Percentiles rank a stretch among this genome's conserved stretches.
Evolutionary conservation across 30 jellyfish, hydroid and myxozoan genomes (phyloP).

Genomic region (Mastigias papua): DNA sequence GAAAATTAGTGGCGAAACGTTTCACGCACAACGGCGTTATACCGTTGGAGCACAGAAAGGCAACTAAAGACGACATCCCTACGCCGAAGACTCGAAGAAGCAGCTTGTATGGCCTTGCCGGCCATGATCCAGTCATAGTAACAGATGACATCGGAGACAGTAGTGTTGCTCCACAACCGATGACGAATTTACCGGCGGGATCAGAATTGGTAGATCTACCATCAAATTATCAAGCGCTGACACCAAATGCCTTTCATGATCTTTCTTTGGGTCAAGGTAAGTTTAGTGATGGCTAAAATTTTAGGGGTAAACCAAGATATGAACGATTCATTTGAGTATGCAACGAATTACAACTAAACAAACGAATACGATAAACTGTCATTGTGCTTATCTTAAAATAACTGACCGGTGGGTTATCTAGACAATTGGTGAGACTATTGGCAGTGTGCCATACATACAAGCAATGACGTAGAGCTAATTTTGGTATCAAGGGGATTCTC

Average conservation of each 20-base stretch:
- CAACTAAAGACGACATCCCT: conserved; percentile 16
- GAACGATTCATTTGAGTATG: no score
- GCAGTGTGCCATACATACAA: no score
- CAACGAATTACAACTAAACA: no score
- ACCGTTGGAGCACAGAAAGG: conserved; percentile 26
- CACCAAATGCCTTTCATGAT: conserved; percentile 51
- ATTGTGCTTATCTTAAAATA: no score
- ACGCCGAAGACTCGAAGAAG: conserved; percentile 53
- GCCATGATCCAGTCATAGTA: conserved; percentile 30
- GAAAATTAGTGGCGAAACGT: conserved; percentile 62
- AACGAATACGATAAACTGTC: no score
- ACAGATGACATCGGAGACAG: conserved; percentile 37
- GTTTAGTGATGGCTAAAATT: not conserved
- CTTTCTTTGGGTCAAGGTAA: conserved; percentile 39
- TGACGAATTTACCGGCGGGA: conserved; percentile 33
- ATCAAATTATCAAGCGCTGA: conserved; percentile 38
- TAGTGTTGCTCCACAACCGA: conserved; percentile 23
- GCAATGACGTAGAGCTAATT: no score
- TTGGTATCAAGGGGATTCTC: no score
- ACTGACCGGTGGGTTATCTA: no score
- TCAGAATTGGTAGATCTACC: conserved; percentile 71
- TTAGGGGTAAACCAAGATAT: not conserved
- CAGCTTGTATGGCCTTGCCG: conserved; percentile 27
- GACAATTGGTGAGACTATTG: no score
- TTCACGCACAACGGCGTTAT: conserved; percentile 37